These are phyloP conservation scores for Dynastes tityus DNA, from an alignment of 2,888 invertebrate genomes.

Conservation along the genomic window DNA sequence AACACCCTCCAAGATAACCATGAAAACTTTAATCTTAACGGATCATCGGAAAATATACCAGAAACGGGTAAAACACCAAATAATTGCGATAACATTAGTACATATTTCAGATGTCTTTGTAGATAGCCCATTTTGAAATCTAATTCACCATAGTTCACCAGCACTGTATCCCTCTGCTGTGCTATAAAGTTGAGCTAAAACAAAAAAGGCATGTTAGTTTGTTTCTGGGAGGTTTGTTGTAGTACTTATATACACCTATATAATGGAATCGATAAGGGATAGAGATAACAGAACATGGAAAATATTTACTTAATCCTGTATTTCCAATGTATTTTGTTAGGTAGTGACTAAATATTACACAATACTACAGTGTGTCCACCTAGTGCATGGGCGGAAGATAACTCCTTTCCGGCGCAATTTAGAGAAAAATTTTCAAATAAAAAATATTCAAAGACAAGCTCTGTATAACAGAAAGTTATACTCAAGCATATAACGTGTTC, in stretches of 20 bases:
- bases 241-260: background rate
- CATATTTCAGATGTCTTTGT: conserved; percentile 14
- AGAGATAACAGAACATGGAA: background rate
- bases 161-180: background rate
- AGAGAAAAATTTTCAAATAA: too few species aligned
- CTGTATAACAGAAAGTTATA: too few species aligned
- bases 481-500: too few species aligned
- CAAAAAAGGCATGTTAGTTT: background rate
- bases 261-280: background rate
- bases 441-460: too few species aligned
- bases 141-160: background rate
- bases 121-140: conserved; percentile 5
- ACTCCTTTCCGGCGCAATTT: too few species aligned
- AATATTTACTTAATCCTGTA: background rate
- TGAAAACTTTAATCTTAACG: conserved; percentile 12
- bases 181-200: background rate
- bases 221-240: too few species aligned
- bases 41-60: conserved; percentile 18
- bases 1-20: conserved; percentile 17
- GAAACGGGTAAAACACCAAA: conserved; percentile 20
- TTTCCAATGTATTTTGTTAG: background rate
- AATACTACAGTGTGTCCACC: too few species aligned
- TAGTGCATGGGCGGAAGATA: too few species aligned
- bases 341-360: background rate
- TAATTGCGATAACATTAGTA: background rate